phyloP scores from a whole-genome alignment of 2,113 vertebrate genomes.

The Glaucomys volans region DNA sequence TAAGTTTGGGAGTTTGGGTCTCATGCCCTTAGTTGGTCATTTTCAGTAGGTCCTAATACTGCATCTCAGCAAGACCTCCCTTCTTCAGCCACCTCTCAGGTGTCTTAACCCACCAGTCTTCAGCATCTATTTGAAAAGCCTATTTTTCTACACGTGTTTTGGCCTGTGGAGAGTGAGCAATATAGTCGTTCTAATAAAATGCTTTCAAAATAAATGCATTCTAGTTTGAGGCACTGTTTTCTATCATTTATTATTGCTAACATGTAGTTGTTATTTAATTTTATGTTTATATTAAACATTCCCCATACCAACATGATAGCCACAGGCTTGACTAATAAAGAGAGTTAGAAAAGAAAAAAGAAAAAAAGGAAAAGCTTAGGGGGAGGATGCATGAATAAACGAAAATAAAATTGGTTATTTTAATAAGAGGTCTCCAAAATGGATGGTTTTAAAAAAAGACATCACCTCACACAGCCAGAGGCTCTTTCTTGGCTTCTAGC shows the following conservation, averaged over 20 bases:
- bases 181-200: conserved; percentile 44
- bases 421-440: conserved; percentile 16
- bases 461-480: neutral
- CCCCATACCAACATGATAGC: neutral
- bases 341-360: neutral
- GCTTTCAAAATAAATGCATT: conserved; percentile 49
- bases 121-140: neutral
- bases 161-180: neutral
- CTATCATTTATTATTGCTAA: conserved; percentile 33
- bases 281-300: conserved; percentile 50
- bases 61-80: fast-evolving
- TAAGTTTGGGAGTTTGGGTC: neutral
- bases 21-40: neutral
- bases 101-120: neutral
- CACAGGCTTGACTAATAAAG: conserved; percentile 28
- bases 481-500: neutral
- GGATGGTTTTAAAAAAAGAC: neutral
- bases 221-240: neutral
- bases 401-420: conserved; percentile 39
- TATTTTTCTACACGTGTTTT: neutral
- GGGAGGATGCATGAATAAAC: neutral
- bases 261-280: conserved; percentile 57
- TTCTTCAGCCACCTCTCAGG: neutral
- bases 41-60: fast-evolving
- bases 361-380: neutral